Evolutionary conservation across 2,113 vertebrate species (phyloP).

Genomic region (Poeciliopsis occidentalis): DNA sequence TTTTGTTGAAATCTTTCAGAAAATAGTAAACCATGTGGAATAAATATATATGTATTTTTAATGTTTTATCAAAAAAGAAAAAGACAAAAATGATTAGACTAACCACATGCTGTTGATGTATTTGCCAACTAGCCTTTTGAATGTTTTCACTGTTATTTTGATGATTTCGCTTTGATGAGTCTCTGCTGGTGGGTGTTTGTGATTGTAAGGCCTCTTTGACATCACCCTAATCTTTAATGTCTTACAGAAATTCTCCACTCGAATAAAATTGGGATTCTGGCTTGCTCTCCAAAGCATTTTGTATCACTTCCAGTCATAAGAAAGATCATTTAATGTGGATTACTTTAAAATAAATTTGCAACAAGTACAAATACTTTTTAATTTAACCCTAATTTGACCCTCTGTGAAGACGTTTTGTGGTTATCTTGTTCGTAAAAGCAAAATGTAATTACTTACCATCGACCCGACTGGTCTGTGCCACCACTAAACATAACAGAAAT

Average conservation of each 20-base stretch:
- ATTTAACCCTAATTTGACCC: neutral
- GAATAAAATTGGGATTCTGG: no score
- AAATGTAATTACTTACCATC: constrained; percentile 54
- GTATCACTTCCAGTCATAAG: neutral
- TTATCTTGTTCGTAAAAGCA: neutral
- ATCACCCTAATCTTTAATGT: no score
- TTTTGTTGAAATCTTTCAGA: neutral
- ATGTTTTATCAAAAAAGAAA: neutral
- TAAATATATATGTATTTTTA: neutral
- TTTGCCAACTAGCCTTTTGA: no score
- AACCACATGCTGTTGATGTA: no score
- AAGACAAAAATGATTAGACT: no score
- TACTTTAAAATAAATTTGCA: neutral
- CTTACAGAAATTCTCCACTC: neutral
- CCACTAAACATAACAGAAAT: constrained; percentile 63
- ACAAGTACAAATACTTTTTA: neutral
- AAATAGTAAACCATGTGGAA: neutral
- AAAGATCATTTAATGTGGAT: neutral
- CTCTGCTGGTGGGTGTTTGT: neutral
- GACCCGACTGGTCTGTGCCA: constrained; percentile 56
- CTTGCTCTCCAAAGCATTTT: neutral
- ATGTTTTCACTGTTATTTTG: no score
- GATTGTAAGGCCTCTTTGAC: no score
- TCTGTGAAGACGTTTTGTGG: neutral
- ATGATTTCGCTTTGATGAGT: no score